These are phyloP conservation scores for Temnothorax ravouxi DNA, from an alignment of 2,888 invertebrate species.

Conservation along the genomic window DNA sequence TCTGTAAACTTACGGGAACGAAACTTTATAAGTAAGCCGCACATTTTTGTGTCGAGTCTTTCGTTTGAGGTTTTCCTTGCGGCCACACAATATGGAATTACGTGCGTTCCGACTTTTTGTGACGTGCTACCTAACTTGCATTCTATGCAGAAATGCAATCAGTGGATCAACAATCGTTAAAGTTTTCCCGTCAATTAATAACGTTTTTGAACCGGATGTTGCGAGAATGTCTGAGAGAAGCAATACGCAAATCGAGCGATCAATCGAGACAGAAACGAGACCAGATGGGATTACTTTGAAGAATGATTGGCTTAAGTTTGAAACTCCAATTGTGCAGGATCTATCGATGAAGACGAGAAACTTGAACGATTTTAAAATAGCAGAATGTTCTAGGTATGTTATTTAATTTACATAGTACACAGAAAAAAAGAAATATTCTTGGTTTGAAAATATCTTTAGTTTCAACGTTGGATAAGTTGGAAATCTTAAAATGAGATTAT, in stretches of 20 bases:
- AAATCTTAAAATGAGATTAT: no score
- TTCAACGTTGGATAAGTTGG: no score
- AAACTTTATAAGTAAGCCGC: slow-evolving; percentile 76
- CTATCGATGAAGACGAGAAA: not conserved
- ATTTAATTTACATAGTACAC: not conserved
- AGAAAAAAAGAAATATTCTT: no score
- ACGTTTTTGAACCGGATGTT: not conserved
- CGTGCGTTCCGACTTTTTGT: slow-evolving; percentile 23
- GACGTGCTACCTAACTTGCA: slow-evolving; percentile 35
- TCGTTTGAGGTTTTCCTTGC: slow-evolving; percentile 21
- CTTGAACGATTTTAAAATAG: not conserved
- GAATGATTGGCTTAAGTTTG: not conserved
- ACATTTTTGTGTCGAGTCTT: slow-evolving; percentile 67
- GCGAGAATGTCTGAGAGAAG: not conserved
- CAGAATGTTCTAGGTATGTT: slow-evolving; percentile 39
- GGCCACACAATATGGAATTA: slow-evolving; percentile 31
- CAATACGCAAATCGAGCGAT: not conserved
- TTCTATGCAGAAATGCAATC: slow-evolving; percentile 12
- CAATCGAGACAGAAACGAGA: not conserved
- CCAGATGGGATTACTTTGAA: not conserved
- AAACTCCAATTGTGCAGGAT: not conserved
- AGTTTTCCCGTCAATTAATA: not conserved
- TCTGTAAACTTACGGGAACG: slow-evolving; percentile 63
- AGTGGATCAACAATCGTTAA: not conserved
- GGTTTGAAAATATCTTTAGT: no score